phyloP scores from a whole-genome alignment of 2,888 invertebrate genomes.

The Platerodrilus igneus region DNA sequence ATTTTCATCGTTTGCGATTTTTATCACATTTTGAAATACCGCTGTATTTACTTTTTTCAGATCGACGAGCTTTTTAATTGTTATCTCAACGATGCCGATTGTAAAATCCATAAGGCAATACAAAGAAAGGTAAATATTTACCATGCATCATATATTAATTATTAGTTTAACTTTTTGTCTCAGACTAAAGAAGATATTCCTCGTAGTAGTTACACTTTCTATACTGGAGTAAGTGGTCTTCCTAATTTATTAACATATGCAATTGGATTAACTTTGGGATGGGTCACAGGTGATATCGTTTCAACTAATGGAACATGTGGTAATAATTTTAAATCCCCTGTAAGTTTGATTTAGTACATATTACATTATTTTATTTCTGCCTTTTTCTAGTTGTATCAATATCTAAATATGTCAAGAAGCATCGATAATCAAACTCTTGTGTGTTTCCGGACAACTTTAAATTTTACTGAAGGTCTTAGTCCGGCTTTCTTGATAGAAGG shows the following conservation, averaged over 20 bases:
- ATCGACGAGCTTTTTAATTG: slow-evolving; percentile 75
- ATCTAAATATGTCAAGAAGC: slow-evolving; percentile 59
- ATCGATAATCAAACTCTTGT: slow-evolving; percentile 51
- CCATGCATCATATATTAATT: background rate
- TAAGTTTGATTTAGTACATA: slow-evolving; percentile 32
- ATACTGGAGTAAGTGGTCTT: slow-evolving; percentile 58
- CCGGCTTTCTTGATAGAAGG: slow-evolving; percentile 76
- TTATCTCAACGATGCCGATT: slow-evolving; percentile 67
- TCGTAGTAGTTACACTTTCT: slow-evolving; percentile 46
- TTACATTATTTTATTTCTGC: slow-evolving; percentile 4
- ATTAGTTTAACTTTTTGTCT: slow-evolving; percentile 1
- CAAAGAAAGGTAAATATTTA: slow-evolving; percentile 38
- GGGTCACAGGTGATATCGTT: slow-evolving; percentile 54
- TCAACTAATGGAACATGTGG: slow-evolving; percentile 46
- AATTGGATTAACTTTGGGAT: slow-evolving; percentile 58
- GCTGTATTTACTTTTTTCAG: slow-evolving; percentile 41
- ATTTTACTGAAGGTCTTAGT: slow-evolving; percentile 69
- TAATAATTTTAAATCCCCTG: slow-evolving; percentile 42
- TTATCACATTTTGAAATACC: too few species aligned
- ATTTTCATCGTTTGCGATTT: too few species aligned
- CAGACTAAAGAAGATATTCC: slow-evolving; percentile 45
- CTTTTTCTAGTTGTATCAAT: slow-evolving; percentile 39
- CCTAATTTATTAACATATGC: slow-evolving; percentile 52
- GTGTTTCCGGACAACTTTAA: slow-evolving; percentile 70
- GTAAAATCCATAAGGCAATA: slow-evolving; percentile 60